Percentiles rank a stretch among this genome's conserved stretches.
Conservation (phyloP, 2,113 vertebrate species). For the Sorex fumeus region DNA sequence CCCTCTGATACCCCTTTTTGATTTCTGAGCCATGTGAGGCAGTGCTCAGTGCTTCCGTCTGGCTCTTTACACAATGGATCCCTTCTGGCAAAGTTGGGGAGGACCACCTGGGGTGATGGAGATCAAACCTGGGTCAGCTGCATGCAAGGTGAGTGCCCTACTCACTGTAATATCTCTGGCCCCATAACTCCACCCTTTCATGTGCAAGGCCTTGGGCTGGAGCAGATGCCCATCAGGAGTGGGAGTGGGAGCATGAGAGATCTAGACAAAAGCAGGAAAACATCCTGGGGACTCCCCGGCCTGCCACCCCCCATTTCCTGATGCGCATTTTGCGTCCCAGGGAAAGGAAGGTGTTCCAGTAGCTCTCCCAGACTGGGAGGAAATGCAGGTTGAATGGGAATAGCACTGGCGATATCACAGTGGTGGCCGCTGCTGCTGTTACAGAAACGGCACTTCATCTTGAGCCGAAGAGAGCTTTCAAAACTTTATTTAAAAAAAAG, state of each 20-base stretch:
- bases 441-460: neutral
- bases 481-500: neutral
- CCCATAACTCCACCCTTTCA: neutral
- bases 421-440: neutral
- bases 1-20: no score
- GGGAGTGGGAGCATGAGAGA: no score
- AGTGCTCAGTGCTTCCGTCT: no score
- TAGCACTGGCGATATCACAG: rapidly evolving
- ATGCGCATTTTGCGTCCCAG: neutral
- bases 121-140: no score
- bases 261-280: neutral
- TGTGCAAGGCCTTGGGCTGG: neutral
- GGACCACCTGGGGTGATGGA: no score
- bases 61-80: no score
- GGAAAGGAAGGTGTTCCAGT: neutral
- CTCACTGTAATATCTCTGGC: no score
- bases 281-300: neutral
- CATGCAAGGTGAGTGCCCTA: no score
- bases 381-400: neutral
- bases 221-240: neutral
- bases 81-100: no score
- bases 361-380: neutral
- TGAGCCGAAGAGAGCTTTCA: neutral
- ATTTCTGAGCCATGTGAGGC: no score
- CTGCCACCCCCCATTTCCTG: neutral